These are phyloP conservation scores for Bradypus variegatus DNA, from an alignment of 2,797 vertebrate genomes.

Conservation along the genomic window DNA sequence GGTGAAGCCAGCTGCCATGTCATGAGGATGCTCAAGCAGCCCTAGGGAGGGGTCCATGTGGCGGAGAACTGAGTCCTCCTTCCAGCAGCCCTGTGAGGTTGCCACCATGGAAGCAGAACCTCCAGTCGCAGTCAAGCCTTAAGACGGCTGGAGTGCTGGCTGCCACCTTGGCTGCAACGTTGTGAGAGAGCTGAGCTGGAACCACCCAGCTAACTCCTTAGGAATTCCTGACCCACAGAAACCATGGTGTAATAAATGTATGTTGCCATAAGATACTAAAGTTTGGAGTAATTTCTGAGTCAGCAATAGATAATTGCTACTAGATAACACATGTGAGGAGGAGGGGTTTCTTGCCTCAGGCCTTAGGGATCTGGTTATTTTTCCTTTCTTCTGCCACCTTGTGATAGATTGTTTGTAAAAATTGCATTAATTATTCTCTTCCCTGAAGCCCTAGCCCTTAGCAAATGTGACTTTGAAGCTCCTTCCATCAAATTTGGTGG, in stretches of 20 bases:
- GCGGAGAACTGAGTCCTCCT: neutral
- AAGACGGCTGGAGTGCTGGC: neutral
- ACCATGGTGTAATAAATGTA: no score
- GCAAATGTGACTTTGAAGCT: neutral
- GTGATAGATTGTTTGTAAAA: neutral
- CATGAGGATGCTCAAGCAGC: neutral
- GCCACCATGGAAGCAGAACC: neutral
- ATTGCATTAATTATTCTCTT: neutral
- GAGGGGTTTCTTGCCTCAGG: neutral
- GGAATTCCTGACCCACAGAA: neutral
- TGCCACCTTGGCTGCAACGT: neutral
- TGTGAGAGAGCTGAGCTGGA: neutral
- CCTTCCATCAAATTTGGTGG: neutral
- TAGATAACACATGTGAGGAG: neutral
- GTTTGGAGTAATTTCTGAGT: no score
- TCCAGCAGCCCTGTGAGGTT: no score
- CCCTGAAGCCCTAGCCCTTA: neutral
- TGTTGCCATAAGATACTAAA: no score
- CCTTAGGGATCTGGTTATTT: neutral
- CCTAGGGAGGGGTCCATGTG: no score
- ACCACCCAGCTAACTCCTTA: neutral
- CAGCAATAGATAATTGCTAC: no score
- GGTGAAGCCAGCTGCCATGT: no score
- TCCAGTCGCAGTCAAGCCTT: neutral
- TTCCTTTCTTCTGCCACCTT: neutral